A percentile compares a stretch with the other conserved stretches of the same genome.
Conservation (phyloP, 2,888 invertebrate genomes). For the Thera britannica region DNA sequence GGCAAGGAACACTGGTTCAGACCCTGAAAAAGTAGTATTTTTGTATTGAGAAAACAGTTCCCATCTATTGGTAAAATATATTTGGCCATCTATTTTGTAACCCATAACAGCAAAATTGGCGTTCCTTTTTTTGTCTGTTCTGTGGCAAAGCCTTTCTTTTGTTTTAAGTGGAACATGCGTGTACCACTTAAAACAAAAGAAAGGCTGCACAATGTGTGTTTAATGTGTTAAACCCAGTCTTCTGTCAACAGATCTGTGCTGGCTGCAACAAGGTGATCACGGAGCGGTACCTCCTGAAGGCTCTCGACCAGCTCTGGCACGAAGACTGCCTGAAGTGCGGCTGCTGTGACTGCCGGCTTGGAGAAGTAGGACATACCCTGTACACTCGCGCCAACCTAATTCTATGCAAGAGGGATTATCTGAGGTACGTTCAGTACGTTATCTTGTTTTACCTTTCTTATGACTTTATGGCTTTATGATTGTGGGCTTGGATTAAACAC, state of each 20-base stretch:
- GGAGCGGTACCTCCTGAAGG: slow-evolving; percentile 95
- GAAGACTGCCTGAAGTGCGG: slow-evolving; percentile 99
- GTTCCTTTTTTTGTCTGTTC: too few relatives aligned
- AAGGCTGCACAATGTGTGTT: too few relatives aligned
- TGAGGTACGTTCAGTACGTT: slow-evolving; percentile 86
- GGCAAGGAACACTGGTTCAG: too few relatives aligned
- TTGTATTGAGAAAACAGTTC: too few relatives aligned
- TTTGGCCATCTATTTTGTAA: too few relatives aligned
- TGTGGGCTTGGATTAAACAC: too few relatives aligned
- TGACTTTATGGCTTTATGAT: not conserved
- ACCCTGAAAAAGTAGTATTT: too few relatives aligned
- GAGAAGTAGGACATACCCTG: slow-evolving; percentile 97
- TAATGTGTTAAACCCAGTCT: not conserved
- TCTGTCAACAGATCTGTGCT: slow-evolving; percentile 89
- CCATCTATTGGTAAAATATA: too few relatives aligned
- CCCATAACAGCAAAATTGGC: too few relatives aligned
- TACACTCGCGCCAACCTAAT: slow-evolving; percentile 98
- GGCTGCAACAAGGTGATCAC: slow-evolving; percentile 97
- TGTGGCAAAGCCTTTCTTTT: too few relatives aligned
- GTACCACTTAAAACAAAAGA: too few relatives aligned
- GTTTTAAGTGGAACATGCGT: too few relatives aligned
- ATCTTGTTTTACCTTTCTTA: not conserved
- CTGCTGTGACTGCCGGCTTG: slow-evolving; percentile 98
- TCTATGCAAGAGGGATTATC: slow-evolving; percentile 97
- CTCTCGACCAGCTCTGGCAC: slow-evolving; percentile 97